Percentiles rank a stretch among this genome's conserved stretches.
phyloP scores from a whole-genome alignment of 2,797 vertebrate species.

The Poecilia gillii region DNA sequence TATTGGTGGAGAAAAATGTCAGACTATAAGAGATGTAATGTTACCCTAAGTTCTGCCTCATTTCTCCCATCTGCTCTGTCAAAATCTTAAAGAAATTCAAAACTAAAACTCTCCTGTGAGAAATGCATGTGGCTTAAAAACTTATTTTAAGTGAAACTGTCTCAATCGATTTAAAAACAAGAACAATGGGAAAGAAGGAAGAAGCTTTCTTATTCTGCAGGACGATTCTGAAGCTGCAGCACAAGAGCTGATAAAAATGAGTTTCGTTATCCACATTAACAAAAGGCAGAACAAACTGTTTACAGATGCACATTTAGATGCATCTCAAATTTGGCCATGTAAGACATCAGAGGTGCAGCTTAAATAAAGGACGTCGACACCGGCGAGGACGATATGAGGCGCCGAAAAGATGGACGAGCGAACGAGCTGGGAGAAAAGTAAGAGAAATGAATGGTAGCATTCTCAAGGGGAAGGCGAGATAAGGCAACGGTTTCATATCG shows the following conservation, averaged over 20 bases:
- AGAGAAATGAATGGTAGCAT: conserved; percentile 43
- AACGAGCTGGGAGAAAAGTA: conserved; percentile 31
- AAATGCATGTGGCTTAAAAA: conserved; percentile 42
- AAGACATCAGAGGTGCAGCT: conserved; percentile 33
- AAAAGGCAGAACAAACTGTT: conserved; percentile 61
- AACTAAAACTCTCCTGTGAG: conserved; percentile 2
- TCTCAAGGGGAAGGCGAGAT: conserved; percentile 50
- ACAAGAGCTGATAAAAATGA: conserved; percentile 53
- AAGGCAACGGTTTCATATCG: conserved; percentile 56
- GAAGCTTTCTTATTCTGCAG: conserved; percentile 33
- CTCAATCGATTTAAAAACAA: conserved; percentile 29
- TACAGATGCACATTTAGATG: conserved; percentile 73
- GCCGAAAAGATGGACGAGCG: conserved; percentile 48
- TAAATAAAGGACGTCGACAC: conserved; percentile 59
- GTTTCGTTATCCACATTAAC: conserved; percentile 65
- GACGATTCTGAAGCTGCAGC: conserved; percentile 34
- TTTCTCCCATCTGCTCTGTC: conserved; percentile 19
- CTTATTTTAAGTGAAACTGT: conserved; percentile 44
- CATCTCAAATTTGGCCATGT: conserved; percentile 67
- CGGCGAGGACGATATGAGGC: conserved; percentile 60
- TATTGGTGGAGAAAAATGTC: neutral
- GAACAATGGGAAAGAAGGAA: conserved; percentile 7
- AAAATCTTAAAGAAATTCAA: conserved; percentile 29
- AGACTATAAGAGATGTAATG: neutral
- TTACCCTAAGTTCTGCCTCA: neutral